These are phyloP conservation scores for Chaenogobius annularis DNA, from an alignment of 2,113 vertebrate species.

Conservation along the genomic window DNA sequence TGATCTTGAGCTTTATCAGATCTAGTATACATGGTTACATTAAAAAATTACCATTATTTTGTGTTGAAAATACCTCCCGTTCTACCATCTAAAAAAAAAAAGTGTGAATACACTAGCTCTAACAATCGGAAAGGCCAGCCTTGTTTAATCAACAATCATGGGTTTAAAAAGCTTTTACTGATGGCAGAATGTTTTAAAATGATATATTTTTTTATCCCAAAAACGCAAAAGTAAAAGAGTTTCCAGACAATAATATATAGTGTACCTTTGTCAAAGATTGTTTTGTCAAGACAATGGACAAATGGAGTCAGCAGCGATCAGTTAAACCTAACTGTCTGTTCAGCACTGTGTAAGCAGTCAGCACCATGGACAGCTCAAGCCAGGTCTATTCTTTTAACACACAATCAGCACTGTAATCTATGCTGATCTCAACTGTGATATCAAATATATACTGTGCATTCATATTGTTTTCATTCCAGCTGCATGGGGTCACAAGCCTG, in stretches of 20 bases:
- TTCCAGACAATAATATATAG: not conserved
- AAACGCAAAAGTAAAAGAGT: not conserved
- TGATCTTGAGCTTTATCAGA: too few relatives aligned
- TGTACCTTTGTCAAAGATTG: not conserved
- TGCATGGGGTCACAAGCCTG: not conserved
- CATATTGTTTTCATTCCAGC: not conserved
- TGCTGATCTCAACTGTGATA: not conserved
- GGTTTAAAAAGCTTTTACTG: too few relatives aligned
- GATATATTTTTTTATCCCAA: not conserved
- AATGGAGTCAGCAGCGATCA: conserved; percentile 2
- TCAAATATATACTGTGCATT: not conserved
- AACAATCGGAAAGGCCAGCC: too few relatives aligned
- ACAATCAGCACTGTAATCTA: not conserved
- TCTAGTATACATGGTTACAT: too few relatives aligned
- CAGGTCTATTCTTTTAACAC: not conserved
- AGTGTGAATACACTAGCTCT: too few relatives aligned
- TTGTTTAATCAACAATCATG: too few relatives aligned
- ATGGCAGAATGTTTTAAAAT: too few relatives aligned
- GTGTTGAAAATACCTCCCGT: too few relatives aligned
- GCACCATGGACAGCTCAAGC: conserved; percentile 3
- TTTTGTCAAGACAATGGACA: conserved; percentile 2
- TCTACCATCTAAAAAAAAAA: too few relatives aligned
- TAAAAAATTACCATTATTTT: too few relatives aligned
- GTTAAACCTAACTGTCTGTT: conserved; percentile 10
- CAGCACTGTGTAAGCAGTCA: conserved; percentile 12